A percentile compares a stretch with the other conserved stretches of the same genome.
phyloP scores from a whole-genome alignment of 1,140 invertebrate species.

The roundworm (Caenorhabditis elegans) region WBcel235 BX284602.5:8405001-8405500 shows the following conservation, averaged over 20 bases:
- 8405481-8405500: neutral
- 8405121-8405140: neutral
- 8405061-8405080: slow-evolving; percentile 14
- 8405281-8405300: neutral
- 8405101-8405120: slow-evolving; percentile 31
- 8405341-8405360: neutral
- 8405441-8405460: neutral
- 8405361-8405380: neutral
- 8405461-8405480: no score
- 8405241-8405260: neutral
- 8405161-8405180: slow-evolving; percentile 9
- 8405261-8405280: neutral
- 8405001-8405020: neutral
- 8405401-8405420: neutral
- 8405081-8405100: slow-evolving; percentile 4
- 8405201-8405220: slow-evolving; percentile 32
- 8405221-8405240: slow-evolving; percentile 1
- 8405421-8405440: neutral
- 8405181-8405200: neutral
- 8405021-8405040: no score
- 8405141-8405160: neutral
- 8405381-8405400: neutral
- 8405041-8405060: neutral
- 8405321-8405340: neutral
- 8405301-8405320: neutral